Percentiles rank a stretch among this genome's conserved stretches.
Evolutionary conservation across 2,113 vertebrate species (phyloP).

Genomic region (Dascyllus trimaculatus): DNA sequence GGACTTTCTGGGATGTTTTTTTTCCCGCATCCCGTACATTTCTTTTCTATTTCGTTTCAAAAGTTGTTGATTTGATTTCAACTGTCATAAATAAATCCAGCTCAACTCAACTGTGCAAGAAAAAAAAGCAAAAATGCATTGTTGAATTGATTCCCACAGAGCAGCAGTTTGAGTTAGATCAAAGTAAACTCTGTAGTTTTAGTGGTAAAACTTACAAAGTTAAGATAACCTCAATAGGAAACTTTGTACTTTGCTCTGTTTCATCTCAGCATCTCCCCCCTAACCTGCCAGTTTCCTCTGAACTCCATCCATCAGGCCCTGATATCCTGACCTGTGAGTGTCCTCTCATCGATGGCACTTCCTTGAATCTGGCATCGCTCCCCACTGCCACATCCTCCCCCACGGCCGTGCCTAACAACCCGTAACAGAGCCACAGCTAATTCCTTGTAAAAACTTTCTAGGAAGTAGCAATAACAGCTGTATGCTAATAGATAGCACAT

Average conservation of each 20-base stretch:
- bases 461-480: slow-evolving; percentile 74
- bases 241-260: background rate
- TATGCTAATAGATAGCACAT: slow-evolving; percentile 80
- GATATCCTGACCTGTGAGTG: slow-evolving; percentile 50
- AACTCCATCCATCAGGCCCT: slow-evolving; percentile 63
- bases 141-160: too few species aligned
- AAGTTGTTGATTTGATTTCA: slow-evolving; percentile 6
- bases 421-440: slow-evolving; percentile 69
- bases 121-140: too few species aligned
- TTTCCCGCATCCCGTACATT: background rate
- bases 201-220: background rate
- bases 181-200: background rate
- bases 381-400: slow-evolving; percentile 19
- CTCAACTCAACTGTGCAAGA: too few species aligned
- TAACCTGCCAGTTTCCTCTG: slow-evolving; percentile 50
- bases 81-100: background rate
- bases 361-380: slow-evolving; percentile 54
- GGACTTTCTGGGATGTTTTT: background rate
- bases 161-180: too few species aligned
- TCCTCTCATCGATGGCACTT: slow-evolving; percentile 57
- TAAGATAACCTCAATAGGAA: background rate
- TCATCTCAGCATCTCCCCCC: slow-evolving; percentile 47
- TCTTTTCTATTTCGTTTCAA: slow-evolving; percentile 8
- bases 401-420: slow-evolving; percentile 58
- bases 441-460: slow-evolving; percentile 73